Evolutionary conservation across 2,888 invertebrate species (phyloP).

Genomic region (Drosophila atripex): DNA sequence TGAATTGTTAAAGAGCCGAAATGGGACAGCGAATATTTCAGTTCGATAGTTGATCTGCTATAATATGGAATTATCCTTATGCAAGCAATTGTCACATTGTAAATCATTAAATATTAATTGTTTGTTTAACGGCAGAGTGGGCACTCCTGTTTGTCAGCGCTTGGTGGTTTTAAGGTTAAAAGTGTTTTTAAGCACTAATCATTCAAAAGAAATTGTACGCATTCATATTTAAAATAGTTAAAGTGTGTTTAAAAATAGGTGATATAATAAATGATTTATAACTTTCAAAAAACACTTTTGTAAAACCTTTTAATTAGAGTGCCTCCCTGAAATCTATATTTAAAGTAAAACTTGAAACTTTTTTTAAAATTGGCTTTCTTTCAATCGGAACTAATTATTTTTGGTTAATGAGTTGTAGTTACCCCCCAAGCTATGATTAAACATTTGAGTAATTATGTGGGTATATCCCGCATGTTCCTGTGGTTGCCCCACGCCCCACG

Average conservation of each 20-base stretch:
- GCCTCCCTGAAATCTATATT: neutral
- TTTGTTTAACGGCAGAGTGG: constrained; percentile 4
- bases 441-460: constrained; percentile 22
- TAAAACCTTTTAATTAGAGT: neutral
- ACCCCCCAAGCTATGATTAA: constrained; percentile 16
- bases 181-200: neutral
- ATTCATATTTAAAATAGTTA: no score
- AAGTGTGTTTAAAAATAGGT: neutral
- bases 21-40: constrained; percentile 10
- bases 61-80: constrained; percentile 33
- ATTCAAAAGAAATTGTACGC: neutral
- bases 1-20: constrained; percentile 35
- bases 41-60: constrained; percentile 36
- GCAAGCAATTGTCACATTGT: constrained; percentile 33
- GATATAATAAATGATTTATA: no score
- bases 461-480: constrained; percentile 26
- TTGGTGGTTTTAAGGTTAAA: neutral
- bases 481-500: neutral
- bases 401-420: constrained; percentile 8
- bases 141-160: neutral
- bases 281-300: no score
- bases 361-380: neutral
- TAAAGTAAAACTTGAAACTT: neutral
- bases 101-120: constrained; percentile 40
- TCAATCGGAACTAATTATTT: neutral